Base-by-base conservation (phyloP, 2,113 vertebrate species). In the Mus spicilegus region DNA sequence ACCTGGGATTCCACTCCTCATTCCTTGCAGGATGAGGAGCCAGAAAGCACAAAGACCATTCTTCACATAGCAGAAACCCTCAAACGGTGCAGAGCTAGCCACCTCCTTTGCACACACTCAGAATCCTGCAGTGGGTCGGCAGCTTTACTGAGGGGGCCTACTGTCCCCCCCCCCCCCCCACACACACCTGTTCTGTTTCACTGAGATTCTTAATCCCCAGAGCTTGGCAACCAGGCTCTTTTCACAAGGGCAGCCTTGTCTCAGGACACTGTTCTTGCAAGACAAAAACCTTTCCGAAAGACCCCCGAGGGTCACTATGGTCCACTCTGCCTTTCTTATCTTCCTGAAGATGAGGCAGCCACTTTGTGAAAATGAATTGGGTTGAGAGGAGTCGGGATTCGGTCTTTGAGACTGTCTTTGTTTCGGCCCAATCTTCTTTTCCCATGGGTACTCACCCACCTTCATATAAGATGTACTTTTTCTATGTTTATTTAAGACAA, bases 11-110 rank as follows among this genome's bases (percentile, higher is more conserved):
- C 82, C 36, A 63, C 81, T 36, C 89, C 84, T 77, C 95, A 89
- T 94, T 89, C 96, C 94, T 94, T 42, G 42, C 73, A 91, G 91
- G 94, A 96, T 94, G 92, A 96, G 97, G 89, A 93, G 63, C 72
- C 81, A 56, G 51, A 76, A 93, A 96, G 69, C 94, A 98, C 95
- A 97, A 87, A 97, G 96, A 95, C 97, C 92, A 97, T 97, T 97
- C 95, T 96, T 97, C 20, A 94, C 95, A 96, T 97, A 96, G 97
- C 96, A 97, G 91, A 96, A 88, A 39, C 91, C 69, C 94, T 69
- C 33, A 70, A 42, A n/a, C 17, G 8, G 91, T 6, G 49, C 73
- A 28, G 49, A 54, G 75, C 9, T 10, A 28, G 75, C 70, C n/a
- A 58, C 33, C 56, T 73, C 86, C 69, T 69, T 54, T 72, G 61